Evolutionary conservation across 2,113 vertebrate species (phyloP), one percentile per base, ranked within the genome.

Genomic region (Furnarius figulus): DNA sequence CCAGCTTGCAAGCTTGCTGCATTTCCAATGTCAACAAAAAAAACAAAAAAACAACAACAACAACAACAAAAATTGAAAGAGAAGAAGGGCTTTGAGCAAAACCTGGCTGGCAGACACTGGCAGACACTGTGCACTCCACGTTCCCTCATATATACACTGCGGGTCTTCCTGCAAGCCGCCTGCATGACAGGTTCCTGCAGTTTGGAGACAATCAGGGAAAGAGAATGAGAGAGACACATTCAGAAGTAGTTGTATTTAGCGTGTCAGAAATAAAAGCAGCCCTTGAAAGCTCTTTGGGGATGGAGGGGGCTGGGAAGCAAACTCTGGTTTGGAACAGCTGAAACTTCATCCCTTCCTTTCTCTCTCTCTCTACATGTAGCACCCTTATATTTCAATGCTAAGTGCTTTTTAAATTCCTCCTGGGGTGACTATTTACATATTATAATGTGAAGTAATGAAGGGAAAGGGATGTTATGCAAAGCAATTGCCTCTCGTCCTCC

Each of bases 381-480:
- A 85, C 92, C 88, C 90, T 82, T 86, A 72, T 82, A 92, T 96
- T 95, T 90, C 92, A 96, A 89, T 82, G 63, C n/a, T 85, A 84
- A 91, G 83, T 95, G 68, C 70, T 77, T 81, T 87, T 94, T 92
- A 81, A 93, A 63, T 92, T 91, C 87, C 92, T 95, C 85, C 78
- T 39, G 55, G 89, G 75, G 67, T 72, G 76, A 65, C 67, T 74
- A 90, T 97, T 97, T 97, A 78, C 97, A 97, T 98, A 97, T 97
- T 96, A 68, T 95, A 91, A 89, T 93, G 67, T 74, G 90, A 95
- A 96, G 91, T 93, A 97, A 97, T 91, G 94, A 98, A 95, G 81
- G 94, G 73, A 96, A 97, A 91, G 65, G 80, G 94, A 72, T 31
- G 50, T 92, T 94, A 76, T 90, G 87, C 83, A 85, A 78, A 97